Conservation (phyloP, 2,797 vertebrate genomes). For the Eupleurogrammus muticus region DNA sequence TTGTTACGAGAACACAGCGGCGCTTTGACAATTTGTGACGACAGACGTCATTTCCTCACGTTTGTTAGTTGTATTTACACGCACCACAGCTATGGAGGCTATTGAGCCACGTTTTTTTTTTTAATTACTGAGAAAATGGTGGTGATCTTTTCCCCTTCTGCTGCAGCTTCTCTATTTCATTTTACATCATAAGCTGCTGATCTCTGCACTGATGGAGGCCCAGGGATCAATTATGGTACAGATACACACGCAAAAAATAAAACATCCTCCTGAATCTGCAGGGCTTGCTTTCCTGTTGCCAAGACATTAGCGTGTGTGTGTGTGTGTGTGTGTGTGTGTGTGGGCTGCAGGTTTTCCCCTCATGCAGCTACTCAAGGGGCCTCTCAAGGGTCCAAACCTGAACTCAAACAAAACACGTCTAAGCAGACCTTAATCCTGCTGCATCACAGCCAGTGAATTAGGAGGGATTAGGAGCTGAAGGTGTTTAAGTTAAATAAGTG, state of each 20-base stretch:
- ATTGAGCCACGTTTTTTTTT: too few species aligned
- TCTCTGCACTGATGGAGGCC: not conserved
- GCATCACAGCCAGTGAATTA: conserved; percentile 49
- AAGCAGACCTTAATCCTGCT: conserved; percentile 54
- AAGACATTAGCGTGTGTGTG: conserved; percentile 3
- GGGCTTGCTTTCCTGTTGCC: not conserved
- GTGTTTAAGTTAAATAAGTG: conserved; percentile 34
- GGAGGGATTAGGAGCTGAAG: conserved; percentile 49
- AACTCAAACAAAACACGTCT: conserved; percentile 46
- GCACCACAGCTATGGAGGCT: too few species aligned
- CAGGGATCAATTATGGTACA: not conserved
- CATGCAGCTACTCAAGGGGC: conserved; percentile 1
- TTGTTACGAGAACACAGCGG: too few species aligned
- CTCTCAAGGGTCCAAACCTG: conserved; percentile 38
- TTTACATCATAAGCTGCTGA: not conserved
- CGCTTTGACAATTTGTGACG: too few species aligned
- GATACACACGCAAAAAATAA: not conserved
- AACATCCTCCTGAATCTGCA: not conserved
- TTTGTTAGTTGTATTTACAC: too few species aligned
- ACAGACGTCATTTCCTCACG: too few species aligned
- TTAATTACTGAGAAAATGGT: not conserved
- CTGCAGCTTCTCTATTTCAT: not conserved
- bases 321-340: not conserved
- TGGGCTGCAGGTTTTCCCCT: not conserved
- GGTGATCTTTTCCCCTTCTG: not conserved